Evolutionary conservation across 2,113 vertebrate species (phyloP).

Genomic region (Tor tambroides): DNA sequence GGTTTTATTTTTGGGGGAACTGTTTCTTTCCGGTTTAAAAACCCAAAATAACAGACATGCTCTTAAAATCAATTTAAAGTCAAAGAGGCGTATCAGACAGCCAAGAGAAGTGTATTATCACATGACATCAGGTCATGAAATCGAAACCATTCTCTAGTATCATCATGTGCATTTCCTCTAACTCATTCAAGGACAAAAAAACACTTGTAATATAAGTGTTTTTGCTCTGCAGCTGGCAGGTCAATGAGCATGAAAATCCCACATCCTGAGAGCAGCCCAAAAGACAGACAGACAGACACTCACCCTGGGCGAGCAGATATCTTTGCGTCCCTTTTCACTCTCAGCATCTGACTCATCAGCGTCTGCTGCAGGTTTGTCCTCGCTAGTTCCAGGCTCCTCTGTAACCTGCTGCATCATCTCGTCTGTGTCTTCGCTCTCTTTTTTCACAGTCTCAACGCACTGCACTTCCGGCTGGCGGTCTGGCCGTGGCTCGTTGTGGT

Average conservation of each 20-base stretch:
- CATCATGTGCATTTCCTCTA: constrained; percentile 42
- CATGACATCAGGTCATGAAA: constrained; percentile 51
- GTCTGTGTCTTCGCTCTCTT: constrained; percentile 63
- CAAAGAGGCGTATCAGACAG: constrained; percentile 52
- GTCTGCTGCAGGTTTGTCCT: constrained; percentile 43
- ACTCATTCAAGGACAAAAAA: not conserved
- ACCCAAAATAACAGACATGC: not conserved
- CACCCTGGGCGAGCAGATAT: constrained; percentile 85
- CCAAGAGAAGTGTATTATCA: constrained; percentile 60
- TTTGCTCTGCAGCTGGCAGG: not conserved
- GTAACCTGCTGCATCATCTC: constrained; percentile 53
- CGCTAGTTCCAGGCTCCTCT: not conserved
- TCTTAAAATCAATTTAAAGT: not conserved
- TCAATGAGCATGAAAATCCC: not conserved
- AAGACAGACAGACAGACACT: constrained; percentile 55
- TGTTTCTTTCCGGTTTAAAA: not conserved
- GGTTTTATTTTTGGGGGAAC: not conserved
- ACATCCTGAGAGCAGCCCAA: not conserved
- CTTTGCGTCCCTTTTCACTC: constrained; percentile 79
- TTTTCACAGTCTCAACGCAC: constrained; percentile 70
- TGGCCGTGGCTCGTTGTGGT: constrained; percentile 90
- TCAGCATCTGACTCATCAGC: constrained; percentile 79
- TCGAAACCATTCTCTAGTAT: constrained; percentile 56
- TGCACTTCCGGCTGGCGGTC: constrained; percentile 69
- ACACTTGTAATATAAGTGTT: not conserved